These are phyloP conservation scores for Temnopleurus reevesii DNA, from an alignment of 53 echinoderm and acorn worm genomes.

Conservation along the genomic window DNA sequence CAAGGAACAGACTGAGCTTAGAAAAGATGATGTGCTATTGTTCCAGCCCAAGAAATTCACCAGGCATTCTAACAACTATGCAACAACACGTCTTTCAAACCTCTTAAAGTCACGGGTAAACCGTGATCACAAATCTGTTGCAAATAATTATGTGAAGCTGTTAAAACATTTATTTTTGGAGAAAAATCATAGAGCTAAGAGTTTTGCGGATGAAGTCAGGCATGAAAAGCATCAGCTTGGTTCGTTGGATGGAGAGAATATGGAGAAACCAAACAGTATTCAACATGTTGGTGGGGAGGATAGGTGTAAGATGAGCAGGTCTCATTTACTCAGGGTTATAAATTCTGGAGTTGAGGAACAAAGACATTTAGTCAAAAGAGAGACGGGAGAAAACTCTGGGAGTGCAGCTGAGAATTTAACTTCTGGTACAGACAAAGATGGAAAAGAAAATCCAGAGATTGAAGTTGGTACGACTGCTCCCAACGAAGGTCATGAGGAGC, in stretches of 20 bases:
- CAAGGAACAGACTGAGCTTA: background rate
- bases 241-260: background rate
- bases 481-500: background rate
- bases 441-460: background rate
- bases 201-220: background rate
- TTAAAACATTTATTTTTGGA: too few relatives aligned
- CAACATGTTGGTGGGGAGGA: too few relatives aligned
- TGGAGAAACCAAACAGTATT: background rate
- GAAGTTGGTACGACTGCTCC: background rate
- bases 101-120: background rate
- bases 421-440: background rate
- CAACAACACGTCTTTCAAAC: constrained; percentile 25
- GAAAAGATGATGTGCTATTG: background rate
- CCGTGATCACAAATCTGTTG: background rate
- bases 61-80: background rate
- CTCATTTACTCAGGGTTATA: background rate
- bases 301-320: background rate
- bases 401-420: background rate
- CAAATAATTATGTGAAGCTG: background rate
- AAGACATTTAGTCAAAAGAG: background rate
- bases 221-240: background rate
- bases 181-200: background rate
- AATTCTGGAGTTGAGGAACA: background rate
- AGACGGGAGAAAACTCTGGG: background rate
- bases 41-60: background rate